phyloP scores from a whole-genome alignment of 2,113 vertebrate species.

The Mus pahari region DNA sequence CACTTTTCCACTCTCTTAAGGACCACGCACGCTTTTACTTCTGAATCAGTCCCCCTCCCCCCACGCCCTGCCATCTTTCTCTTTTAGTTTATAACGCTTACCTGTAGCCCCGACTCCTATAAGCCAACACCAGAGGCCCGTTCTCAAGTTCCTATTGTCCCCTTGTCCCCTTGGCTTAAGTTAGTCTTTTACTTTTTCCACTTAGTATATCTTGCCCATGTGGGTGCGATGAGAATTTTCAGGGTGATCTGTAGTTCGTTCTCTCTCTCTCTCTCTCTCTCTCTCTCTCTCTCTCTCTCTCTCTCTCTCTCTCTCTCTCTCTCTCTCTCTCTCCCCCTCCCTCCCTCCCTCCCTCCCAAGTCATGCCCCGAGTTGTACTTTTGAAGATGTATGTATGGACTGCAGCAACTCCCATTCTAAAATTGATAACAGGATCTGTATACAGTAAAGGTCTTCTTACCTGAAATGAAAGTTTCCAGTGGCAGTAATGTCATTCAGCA shows the following conservation, averaged over 20 bases:
- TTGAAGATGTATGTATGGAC: not conserved
- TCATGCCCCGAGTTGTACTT: not conserved
- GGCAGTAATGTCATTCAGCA: not conserved
- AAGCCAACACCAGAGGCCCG: not conserved
- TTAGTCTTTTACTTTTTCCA: not conserved
- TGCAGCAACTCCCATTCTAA: not conserved
- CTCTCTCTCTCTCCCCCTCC: no score
- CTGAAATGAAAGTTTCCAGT: not conserved
- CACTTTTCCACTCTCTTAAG: not conserved
- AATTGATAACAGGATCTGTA: not conserved
- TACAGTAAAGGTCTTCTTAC: not conserved
- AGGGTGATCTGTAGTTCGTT: not conserved
- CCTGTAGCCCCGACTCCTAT: not conserved
- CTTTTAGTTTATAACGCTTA: not conserved
- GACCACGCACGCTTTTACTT: not conserved
- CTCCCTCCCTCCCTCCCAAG: no score
- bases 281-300: no score
- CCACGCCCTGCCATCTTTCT: not conserved
- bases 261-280: no score
- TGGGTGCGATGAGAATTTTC: not conserved
- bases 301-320: no score
- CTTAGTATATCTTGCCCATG: not conserved
- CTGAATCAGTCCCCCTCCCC: not conserved
- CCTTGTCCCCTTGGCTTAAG: not conserved
- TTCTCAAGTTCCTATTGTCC: not conserved